Conservation (phyloP, 2,797 vertebrate species). For the Cuniculus paca region DNA sequence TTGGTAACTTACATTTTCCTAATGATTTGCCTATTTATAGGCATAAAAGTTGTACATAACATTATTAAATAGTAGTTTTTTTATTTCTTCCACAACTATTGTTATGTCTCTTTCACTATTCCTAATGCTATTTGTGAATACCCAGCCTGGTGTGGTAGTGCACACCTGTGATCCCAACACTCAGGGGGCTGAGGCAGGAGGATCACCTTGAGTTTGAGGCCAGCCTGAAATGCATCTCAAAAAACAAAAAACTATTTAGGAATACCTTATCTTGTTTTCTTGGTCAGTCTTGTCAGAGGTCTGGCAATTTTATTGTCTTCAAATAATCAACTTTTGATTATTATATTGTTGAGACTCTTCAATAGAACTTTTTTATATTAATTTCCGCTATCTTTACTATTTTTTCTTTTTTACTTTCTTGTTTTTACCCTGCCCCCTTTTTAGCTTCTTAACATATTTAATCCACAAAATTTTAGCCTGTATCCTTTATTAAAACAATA, state of each 20-base stretch:
- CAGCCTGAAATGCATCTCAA: not conserved
- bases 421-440: not conserved
- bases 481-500: not conserved
- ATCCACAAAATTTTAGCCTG: conserved; percentile 4
- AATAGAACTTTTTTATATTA: not conserved
- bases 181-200: not conserved
- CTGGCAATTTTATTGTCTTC: conserved; percentile 16
- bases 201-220: not conserved
- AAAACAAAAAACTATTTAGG: not conserved
- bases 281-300: not conserved
- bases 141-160: not conserved
- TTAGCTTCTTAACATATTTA: conserved; percentile 51
- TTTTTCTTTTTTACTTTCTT: conserved; percentile 34
- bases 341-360: not conserved
- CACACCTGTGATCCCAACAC: not conserved
- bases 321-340: not conserved
- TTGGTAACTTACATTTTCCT: conserved; percentile 29
- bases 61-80: conserved; percentile 34
- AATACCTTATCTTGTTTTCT: conserved; percentile 10
- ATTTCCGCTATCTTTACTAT: conserved; percentile 25
- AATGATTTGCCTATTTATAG: not conserved
- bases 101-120: not conserved
- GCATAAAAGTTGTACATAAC: not conserved
- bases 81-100: conserved; percentile 4
- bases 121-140: not conserved